These are phyloP conservation scores for Formica selysi DNA, from an alignment of 1,140 invertebrate species.

Conservation along the genomic window DNA sequence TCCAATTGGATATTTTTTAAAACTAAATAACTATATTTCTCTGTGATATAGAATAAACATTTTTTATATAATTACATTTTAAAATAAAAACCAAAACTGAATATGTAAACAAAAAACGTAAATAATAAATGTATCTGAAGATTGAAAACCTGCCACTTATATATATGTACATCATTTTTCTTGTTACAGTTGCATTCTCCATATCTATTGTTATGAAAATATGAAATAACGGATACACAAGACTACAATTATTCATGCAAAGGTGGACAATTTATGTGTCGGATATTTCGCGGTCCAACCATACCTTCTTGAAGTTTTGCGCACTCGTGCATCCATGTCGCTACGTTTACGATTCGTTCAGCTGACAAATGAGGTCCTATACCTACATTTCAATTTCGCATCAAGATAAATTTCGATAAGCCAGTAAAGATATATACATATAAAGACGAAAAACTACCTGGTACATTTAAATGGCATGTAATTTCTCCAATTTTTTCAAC, in stretches of 20 bases:
- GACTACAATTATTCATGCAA: conserved; percentile 72
- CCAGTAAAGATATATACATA: not conserved
- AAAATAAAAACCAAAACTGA: conserved; percentile 22
- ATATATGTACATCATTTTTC: not conserved
- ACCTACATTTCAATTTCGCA: conserved; percentile 68
- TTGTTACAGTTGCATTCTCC: not conserved
- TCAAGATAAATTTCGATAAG: not conserved
- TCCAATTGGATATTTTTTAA: conserved; percentile 58
- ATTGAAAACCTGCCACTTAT: not conserved
- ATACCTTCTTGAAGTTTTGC: conserved; percentile 83
- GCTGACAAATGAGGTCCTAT: conserved; percentile 81
- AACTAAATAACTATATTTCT: conserved; percentile 65
- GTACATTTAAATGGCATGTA: conserved; percentile 77
- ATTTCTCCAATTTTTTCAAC: conserved; percentile 33
- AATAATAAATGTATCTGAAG: not conserved
- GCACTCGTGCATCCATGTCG: conserved; percentile 83
- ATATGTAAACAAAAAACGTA: not conserved
- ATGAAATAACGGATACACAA: conserved; percentile 31
- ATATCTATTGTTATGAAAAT: not conserved
- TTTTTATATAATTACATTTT: conserved; percentile 58
- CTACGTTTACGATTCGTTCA: conserved; percentile 80
- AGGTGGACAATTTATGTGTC: conserved; percentile 83
- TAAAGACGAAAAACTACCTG: conserved; percentile 71
- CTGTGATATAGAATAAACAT: conserved; percentile 65
- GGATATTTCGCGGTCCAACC: conserved; percentile 84